phyloP scores from a whole-genome alignment of 1,140 invertebrate species.

The Telenomus remus region DNA sequence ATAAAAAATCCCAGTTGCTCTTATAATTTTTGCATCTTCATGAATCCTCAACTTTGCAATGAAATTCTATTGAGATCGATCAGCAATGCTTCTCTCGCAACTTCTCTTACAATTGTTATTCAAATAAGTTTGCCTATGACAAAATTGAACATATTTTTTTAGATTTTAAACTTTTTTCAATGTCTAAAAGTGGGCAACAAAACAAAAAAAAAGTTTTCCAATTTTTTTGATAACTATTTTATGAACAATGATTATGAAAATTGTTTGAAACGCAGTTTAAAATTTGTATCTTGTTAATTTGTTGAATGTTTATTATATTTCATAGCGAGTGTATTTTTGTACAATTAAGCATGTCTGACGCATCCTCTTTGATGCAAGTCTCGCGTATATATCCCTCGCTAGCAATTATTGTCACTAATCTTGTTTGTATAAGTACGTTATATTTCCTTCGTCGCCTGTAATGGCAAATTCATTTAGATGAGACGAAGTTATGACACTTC shows the following conservation, averaged over 20 bases:
- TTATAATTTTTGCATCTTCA: constrained; percentile 42
- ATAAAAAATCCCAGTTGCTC: constrained; percentile 43
- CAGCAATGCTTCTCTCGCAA: constrained; percentile 3
- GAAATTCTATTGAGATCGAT: constrained; percentile 30
- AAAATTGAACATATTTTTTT: too few species aligned
- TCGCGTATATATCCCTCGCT: constrained; percentile 40
- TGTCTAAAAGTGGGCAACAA: too few species aligned
- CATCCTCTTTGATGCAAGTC: constrained; percentile 28
- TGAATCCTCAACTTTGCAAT: constrained; percentile 27
- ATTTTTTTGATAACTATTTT: too few species aligned
- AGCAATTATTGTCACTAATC: constrained; percentile 59
- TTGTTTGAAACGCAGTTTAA: too few species aligned
- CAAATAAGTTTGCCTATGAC: too few species aligned
- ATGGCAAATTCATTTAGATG: constrained; percentile 58
- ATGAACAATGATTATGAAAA: constrained; percentile 6
- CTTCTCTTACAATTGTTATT: not conserved
- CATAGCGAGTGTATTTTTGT: too few species aligned
- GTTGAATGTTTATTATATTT: too few species aligned
- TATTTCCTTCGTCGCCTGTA: constrained; percentile 56
- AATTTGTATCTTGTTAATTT: not conserved
- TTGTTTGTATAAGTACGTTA: constrained; percentile 57
- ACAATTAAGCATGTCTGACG: constrained; percentile 25
- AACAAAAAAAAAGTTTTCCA: too few species aligned
- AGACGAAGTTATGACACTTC: constrained; percentile 60
- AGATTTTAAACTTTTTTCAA: too few species aligned